Evolutionary conservation across 2,113 vertebrate genomes (phyloP).

Genomic region (Lepisosteus osseus): DNA sequence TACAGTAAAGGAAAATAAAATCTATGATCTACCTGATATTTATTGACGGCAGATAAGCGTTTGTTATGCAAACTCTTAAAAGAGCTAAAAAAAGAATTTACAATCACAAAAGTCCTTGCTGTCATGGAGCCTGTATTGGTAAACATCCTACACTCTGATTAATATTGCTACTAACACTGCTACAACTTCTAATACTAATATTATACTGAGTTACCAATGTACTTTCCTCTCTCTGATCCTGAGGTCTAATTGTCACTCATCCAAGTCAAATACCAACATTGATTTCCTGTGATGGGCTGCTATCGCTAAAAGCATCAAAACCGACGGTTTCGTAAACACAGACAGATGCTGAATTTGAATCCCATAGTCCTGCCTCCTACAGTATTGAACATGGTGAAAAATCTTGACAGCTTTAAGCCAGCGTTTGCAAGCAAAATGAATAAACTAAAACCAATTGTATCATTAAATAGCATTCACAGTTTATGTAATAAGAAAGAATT

Average conservation of each 20-base stretch:
- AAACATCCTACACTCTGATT: neutral
- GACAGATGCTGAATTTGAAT: neutral
- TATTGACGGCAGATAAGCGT: neutral
- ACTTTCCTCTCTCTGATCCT: slow-evolving; percentile 2
- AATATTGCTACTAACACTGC: slow-evolving; percentile 1
- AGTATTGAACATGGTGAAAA: too few relatives aligned
- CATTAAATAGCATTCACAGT: too few relatives aligned
- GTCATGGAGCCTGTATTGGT: neutral
- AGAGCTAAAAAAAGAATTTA: neutral
- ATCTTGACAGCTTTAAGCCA: too few relatives aligned
- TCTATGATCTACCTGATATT: slow-evolving; percentile 17
- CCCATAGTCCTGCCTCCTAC: neutral
- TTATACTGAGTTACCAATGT: neutral
- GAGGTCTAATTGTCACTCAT: neutral
- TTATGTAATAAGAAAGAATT: too few relatives aligned
- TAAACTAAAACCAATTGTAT: too few relatives aligned
- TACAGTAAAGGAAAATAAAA: slow-evolving; percentile 50
- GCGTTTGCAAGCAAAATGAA: too few relatives aligned
- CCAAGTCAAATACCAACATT: neutral
- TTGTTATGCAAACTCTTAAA: neutral
- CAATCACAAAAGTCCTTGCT: neutral
- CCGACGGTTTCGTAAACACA: neutral
- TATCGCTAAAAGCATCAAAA: neutral
- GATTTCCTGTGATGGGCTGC: slow-evolving; percentile 2
- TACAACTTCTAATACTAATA: slow-evolving; percentile 6